Percentiles rank a stretch among this genome's conserved stretches.
Conservation (phyloP, 2,888 invertebrate species). For the Chrysolina oricalcia region DNA sequence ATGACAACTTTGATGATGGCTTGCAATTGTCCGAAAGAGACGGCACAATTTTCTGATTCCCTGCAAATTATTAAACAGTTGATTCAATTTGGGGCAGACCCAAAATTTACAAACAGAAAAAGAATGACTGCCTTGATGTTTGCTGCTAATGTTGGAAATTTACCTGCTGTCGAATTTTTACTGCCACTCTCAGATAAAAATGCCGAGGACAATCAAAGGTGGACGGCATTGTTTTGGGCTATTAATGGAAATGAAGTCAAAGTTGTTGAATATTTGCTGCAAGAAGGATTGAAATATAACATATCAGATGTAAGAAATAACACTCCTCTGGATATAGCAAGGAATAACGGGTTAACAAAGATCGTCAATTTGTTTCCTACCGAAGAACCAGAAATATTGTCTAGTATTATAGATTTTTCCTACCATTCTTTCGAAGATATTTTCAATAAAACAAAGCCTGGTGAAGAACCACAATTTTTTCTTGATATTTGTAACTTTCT, state of each 20-base stretch:
- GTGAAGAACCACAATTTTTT: slow-evolving; percentile 72
- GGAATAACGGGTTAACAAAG: slow-evolving; percentile 72
- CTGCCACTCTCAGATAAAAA: slow-evolving; percentile 75
- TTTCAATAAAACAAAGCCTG: slow-evolving; percentile 47
- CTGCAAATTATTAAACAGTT: slow-evolving; percentile 68
- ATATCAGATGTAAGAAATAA: slow-evolving; percentile 74
- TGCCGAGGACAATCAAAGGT: slow-evolving; percentile 76
- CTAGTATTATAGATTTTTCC: slow-evolving; percentile 41
- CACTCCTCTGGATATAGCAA: slow-evolving; percentile 75
- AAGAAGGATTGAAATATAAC: slow-evolving; percentile 72
- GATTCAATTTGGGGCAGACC: slow-evolving; percentile 73
- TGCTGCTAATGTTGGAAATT: slow-evolving; percentile 74
- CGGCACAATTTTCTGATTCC: slow-evolving; percentile 72
- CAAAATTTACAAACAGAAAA: slow-evolving; percentile 75
- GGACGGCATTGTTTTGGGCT: slow-evolving; percentile 80
- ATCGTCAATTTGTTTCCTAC: slow-evolving; percentile 72
- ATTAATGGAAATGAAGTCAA: slow-evolving; percentile 75
- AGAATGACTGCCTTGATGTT: slow-evolving; percentile 79
- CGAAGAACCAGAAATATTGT: slow-evolving; percentile 64
- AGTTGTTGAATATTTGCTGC: slow-evolving; percentile 74
- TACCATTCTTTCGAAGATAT: slow-evolving; percentile 57
- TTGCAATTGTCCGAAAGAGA: slow-evolving; percentile 74
- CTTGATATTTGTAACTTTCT: slow-evolving; percentile 75
- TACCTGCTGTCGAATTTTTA: slow-evolving; percentile 74
- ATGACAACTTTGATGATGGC: slow-evolving; percentile 78